Evolutionary conservation across 1,140 invertebrate species (phyloP).

Genomic region (Drosophila nigrodunni): DNA sequence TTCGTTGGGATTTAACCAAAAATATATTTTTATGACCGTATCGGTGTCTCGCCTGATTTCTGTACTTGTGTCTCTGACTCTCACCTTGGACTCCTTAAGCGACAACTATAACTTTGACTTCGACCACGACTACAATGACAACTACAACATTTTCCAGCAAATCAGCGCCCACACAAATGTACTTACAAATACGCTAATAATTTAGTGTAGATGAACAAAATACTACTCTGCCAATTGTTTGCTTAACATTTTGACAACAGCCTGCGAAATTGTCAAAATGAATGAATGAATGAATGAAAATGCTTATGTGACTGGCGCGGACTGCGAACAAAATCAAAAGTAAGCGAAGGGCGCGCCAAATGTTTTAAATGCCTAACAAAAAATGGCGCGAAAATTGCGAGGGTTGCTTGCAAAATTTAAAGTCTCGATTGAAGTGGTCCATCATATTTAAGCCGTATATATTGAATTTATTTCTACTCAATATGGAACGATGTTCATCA

Average conservation of each 20-base stretch:
- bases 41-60: constrained; percentile 8
- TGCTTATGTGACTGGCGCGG: constrained; percentile 45
- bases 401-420: background rate
- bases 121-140: constrained; percentile 10
- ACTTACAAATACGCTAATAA: constrained; percentile 23
- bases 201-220: constrained; percentile 20
- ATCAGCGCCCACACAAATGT: constrained; percentile 18
- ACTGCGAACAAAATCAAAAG: constrained; percentile 28
- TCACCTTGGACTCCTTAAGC: constrained; percentile 57
- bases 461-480: too few relatives aligned
- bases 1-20: constrained; percentile 36
- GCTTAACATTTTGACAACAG: constrained; percentile 66
- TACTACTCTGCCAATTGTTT: constrained; percentile 48
- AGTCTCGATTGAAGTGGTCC: background rate
- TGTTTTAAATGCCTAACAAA: constrained; percentile 38
- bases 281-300: constrained; percentile 75
- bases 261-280: constrained; percentile 56
- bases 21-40: constrained; percentile 26
- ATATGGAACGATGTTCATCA: too few relatives aligned
- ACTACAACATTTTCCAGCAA: constrained; percentile 15
- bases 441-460: background rate
- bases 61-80: constrained; percentile 1
- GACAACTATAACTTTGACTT: constrained; percentile 7
- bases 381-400: constrained; percentile 1
- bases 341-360: constrained; percentile 59